phyloP scores from a whole-genome alignment of 2,797 vertebrate species.

The Anguilla pacifica region DNA sequence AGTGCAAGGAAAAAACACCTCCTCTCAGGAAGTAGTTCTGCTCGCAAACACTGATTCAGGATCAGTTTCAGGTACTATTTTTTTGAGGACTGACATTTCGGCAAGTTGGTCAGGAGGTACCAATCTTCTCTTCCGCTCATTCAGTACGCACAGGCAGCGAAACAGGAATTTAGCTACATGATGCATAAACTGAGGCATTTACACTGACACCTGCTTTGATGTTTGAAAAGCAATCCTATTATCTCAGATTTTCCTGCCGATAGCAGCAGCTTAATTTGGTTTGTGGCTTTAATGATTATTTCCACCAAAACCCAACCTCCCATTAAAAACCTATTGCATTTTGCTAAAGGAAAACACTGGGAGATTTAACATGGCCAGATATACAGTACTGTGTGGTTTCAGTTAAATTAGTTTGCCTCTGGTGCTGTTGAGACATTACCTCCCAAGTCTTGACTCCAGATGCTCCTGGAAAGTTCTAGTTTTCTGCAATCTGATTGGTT shows the following conservation, averaged over 20 bases:
- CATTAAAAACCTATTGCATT: not conserved
- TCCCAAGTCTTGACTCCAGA: not conserved
- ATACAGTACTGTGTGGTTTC: not conserved
- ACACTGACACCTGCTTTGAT: not conserved
- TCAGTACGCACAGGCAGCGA: not conserved
- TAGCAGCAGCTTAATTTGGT: not conserved
- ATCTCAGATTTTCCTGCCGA: not conserved
- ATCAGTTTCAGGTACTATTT: not conserved
- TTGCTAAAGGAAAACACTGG: not conserved
- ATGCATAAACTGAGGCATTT: not conserved
- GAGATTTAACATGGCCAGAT: not conserved
- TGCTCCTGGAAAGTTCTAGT: not conserved
- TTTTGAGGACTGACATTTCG: not conserved
- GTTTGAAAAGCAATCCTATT: not conserved
- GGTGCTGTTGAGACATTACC: not conserved
- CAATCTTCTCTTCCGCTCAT: not conserved
- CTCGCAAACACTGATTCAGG: not conserved
- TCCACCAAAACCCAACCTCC: not conserved
- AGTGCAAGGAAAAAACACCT: not conserved
- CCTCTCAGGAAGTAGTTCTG: not conserved
- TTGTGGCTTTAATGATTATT: not conserved
- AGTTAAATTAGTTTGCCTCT: not conserved
- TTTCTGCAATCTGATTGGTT: not conserved
- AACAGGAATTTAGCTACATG: not conserved
- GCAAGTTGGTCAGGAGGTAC: not conserved